A percentile compares a stretch with the other conserved stretches of the same genome.
Conservation (phyloP, 2,888 invertebrate genomes). For the Nymphalis urticae region DNA sequence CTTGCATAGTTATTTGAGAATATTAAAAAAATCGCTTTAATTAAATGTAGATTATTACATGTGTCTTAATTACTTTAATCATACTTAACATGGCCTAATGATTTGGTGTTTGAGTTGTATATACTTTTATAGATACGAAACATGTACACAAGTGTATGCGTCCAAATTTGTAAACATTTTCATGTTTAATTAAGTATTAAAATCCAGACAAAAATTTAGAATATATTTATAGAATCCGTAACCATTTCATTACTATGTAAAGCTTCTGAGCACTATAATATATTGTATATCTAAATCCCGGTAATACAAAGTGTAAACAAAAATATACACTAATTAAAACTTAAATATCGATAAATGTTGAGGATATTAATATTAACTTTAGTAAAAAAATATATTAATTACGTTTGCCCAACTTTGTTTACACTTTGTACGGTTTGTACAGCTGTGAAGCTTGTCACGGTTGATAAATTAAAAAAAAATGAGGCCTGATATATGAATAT, state of each 20-base stretch:
- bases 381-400: too few species aligned
- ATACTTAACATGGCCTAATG: neutral
- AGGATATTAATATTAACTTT: too few species aligned
- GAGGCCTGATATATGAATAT: too few species aligned
- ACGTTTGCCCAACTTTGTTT: too few species aligned
- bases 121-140: constrained; percentile 5
- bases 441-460: too few species aligned
- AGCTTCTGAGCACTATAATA: neutral
- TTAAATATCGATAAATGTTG: too few species aligned
- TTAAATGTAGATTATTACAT: neutral
- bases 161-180: neutral
- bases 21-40: neutral
- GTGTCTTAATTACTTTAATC: constrained; percentile 1
- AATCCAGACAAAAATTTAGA: neutral
- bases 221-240: neutral
- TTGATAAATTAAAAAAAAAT: too few species aligned
- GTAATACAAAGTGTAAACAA: too few species aligned
- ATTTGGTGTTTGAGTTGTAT: neutral
- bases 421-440: too few species aligned
- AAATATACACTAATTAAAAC: too few species aligned
- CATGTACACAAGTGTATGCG: neutral
- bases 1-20: neutral
- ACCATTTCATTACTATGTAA: neutral
- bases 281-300: too few species aligned
- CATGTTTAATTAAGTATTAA: neutral